These are phyloP conservation scores for Scaptomyza caliginosa DNA, from an alignment of 2,888 invertebrate genomes.

Conservation along the genomic window DNA sequence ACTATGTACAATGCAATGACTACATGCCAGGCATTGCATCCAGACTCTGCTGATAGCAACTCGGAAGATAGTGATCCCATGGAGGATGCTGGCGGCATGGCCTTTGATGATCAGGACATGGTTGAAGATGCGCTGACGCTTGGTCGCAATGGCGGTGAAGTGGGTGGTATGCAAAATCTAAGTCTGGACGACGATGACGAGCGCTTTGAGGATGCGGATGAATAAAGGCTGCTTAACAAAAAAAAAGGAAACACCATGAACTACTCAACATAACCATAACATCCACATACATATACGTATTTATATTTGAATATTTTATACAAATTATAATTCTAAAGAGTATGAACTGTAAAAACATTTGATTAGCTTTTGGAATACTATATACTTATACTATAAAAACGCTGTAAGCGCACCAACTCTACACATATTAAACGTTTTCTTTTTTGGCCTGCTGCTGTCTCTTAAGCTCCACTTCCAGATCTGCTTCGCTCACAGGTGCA, in stretches of 20 bases:
- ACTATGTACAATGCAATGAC: conserved; percentile 90
- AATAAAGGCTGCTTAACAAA: conserved; percentile 50
- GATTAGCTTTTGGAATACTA: conserved; percentile 75
- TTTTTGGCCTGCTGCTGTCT: conserved; percentile 37
- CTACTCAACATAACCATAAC: conserved; percentile 41
- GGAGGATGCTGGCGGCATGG: conserved; percentile 77
- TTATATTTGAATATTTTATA: conserved; percentile 63
- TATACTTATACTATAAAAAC: conserved; percentile 48
- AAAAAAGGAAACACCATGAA: conserved; percentile 9
- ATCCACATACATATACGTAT: conserved; percentile 55
- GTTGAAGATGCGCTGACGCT: conserved; percentile 51
- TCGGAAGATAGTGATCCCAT: conserved; percentile 83
- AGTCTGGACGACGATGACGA: conserved; percentile 81
- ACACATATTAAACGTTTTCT: conserved; percentile 30
- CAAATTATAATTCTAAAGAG: conserved; percentile 56
- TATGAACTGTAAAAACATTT: conserved; percentile 61
- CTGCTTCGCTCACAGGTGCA: conserved; percentile 58
- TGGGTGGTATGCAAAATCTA: conserved; percentile 81
- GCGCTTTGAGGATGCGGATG: conserved; percentile 83
- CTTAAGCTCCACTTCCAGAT: conserved; percentile 71
- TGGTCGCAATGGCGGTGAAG: conserved; percentile 68
- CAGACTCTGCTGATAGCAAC: conserved; percentile 88
- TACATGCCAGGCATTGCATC: conserved; percentile 91
- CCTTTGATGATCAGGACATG: conserved; percentile 67
- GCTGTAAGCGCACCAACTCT: conserved; percentile 64